Conservation (phyloP, 2,113 vertebrate species). For the Petrocephalus microphthalmus region DNA sequence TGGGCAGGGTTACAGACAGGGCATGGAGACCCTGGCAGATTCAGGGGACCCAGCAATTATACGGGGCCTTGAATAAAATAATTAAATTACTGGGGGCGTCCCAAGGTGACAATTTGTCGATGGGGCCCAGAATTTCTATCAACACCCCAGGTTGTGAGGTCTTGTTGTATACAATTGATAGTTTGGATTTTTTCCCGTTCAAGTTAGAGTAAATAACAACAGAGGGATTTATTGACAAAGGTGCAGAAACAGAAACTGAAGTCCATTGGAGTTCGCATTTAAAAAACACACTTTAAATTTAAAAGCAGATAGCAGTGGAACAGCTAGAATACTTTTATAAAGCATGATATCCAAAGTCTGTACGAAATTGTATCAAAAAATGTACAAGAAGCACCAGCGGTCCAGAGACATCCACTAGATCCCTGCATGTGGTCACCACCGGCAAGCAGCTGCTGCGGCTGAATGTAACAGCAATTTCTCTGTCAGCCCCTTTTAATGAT, state of each 20-base stretch:
- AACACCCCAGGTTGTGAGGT: background rate
- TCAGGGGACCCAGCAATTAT: background rate
- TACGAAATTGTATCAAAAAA: background rate
- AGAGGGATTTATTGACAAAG: slow-evolving; percentile 91
- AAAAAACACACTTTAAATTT: background rate
- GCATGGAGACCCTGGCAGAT: background rate
- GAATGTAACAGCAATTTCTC: background rate
- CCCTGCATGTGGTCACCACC: background rate
- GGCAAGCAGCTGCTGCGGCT: background rate
- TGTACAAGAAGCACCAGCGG: background rate
- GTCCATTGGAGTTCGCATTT: background rate
- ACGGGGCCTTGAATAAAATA: background rate
- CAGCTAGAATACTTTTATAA: background rate
- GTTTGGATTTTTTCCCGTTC: background rate
- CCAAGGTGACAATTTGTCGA: background rate
- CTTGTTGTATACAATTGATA: background rate
- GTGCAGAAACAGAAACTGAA: slow-evolving; percentile 89
- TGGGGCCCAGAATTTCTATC: background rate
- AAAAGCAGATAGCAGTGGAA: background rate
- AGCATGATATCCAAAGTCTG: background rate
- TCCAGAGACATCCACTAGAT: background rate
- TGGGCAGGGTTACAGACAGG: background rate
- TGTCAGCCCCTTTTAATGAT: background rate
- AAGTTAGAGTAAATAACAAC: slow-evolving; percentile 26
- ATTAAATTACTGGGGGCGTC: background rate